These are phyloP conservation scores for Albula goreensis DNA, from an alignment of 2,113 vertebrate species.

Conservation along the genomic window DNA sequence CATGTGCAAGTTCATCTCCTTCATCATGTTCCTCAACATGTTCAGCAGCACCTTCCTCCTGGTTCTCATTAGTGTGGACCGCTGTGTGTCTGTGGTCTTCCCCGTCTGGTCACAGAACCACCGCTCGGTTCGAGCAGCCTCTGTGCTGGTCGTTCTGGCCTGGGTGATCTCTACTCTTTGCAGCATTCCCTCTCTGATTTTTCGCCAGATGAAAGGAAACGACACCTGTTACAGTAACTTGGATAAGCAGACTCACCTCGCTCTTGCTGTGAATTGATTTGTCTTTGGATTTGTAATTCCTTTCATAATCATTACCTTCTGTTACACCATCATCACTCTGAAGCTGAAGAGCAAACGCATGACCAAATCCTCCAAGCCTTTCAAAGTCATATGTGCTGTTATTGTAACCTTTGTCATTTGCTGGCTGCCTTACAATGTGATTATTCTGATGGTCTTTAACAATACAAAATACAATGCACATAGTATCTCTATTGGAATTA, in stretches of 20 bases:
- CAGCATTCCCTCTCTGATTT: slow-evolving; percentile 78
- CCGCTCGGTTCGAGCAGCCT: slow-evolving; percentile 72
- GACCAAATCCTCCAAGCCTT: slow-evolving; percentile 74
- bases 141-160: slow-evolving; percentile 58
- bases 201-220: slow-evolving; percentile 60
- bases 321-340: slow-evolving; percentile 74
- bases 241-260: slow-evolving; percentile 58
- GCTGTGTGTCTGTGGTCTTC: slow-evolving; percentile 82
- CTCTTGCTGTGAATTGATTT: slow-evolving; percentile 65
- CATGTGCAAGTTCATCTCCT: slow-evolving; percentile 85
- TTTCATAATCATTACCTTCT: slow-evolving; percentile 73
- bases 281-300: slow-evolving; percentile 75
- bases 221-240: slow-evolving; percentile 80
- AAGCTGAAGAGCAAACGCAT: slow-evolving; percentile 70
- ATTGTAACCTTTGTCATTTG: slow-evolving; percentile 79
- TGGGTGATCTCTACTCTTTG: slow-evolving; percentile 76
- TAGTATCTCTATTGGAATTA: not conserved
- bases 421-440: slow-evolving; percentile 81
- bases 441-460: slow-evolving; percentile 74
- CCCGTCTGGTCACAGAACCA: slow-evolving; percentile 94
- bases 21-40: slow-evolving; percentile 87
- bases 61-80: slow-evolving; percentile 85
- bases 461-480: slow-evolving; percentile 11
- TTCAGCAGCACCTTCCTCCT: slow-evolving; percentile 91
- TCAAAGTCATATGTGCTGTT: slow-evolving; percentile 81